These are phyloP conservation scores for Pygoscelis antarcticus DNA, from an alignment of 2,113 vertebrate genomes.

Conservation along the genomic window DNA sequence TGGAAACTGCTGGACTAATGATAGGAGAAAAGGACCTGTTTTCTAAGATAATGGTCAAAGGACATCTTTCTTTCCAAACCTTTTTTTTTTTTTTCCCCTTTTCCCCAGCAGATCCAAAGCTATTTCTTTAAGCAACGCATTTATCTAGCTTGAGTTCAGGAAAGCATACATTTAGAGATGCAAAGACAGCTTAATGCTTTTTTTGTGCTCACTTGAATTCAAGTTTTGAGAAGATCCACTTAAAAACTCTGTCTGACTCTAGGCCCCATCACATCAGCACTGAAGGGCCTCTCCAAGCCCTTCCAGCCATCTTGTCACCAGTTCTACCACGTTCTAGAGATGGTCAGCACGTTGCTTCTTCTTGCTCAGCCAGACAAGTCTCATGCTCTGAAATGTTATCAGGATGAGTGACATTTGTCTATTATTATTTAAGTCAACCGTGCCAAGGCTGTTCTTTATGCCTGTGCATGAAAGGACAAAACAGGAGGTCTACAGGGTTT, in stretches of 20 bases:
- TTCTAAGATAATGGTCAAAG: neutral
- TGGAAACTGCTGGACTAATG: neutral
- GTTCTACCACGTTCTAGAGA: neutral
- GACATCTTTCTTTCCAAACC: neutral
- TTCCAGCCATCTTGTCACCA: neutral
- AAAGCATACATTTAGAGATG: neutral
- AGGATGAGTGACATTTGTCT: neutral
- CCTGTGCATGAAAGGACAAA: neutral
- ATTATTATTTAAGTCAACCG: neutral
- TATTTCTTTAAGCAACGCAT: neutral
- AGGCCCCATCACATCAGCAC: accelerated
- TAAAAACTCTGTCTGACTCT: neutral
- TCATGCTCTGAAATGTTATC: neutral
- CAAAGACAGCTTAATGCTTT: neutral
- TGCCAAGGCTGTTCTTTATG: neutral
- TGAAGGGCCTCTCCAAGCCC: neutral
- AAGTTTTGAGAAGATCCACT: neutral
- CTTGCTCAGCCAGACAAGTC: neutral
- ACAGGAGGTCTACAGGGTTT: neutral
- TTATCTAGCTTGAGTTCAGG: neutral
- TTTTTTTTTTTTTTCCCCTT: neutral
- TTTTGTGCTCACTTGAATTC: neutral
- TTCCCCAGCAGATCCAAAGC: neutral
- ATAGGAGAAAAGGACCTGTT: neutral
- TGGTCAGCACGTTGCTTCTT: neutral